phyloP scores from a whole-genome alignment of 2,113 vertebrate genomes.

The Sceloporus tristichus region DNA sequence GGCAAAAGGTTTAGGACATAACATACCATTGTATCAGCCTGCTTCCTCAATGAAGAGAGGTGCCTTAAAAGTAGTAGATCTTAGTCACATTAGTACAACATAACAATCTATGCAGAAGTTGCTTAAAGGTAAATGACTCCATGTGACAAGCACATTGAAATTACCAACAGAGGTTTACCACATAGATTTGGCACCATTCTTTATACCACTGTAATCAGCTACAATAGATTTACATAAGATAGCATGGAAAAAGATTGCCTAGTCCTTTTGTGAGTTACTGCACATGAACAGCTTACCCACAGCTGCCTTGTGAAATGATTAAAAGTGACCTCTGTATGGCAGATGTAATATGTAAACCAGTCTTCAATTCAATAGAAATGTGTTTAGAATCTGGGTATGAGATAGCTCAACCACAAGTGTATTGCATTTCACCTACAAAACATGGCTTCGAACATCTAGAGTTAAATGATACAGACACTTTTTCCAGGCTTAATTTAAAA shows the following conservation, averaged over 20 bases:
- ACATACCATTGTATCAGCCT: too few species aligned
- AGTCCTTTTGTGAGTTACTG: neutral
- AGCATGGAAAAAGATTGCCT: neutral
- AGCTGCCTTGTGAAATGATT: conserved; percentile 14
- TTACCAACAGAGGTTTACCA: neutral
- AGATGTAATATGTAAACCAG: conserved; percentile 19
- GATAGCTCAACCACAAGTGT: conserved; percentile 6
- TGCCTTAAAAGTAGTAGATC: too few species aligned
- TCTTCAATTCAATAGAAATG: conserved; percentile 1
- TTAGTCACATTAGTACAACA: too few species aligned
- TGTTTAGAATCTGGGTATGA: conserved; percentile 16
- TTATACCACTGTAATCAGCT: neutral
- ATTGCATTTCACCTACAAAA: conserved; percentile 14
- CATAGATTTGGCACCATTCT: neutral
- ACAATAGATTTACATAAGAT: neutral
- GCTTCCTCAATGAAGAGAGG: too few species aligned
- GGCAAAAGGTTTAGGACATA: too few species aligned
- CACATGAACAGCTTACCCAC: neutral
- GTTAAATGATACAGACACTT: neutral
- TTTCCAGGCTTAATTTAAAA: conserved; percentile 8
- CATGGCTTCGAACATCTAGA: neutral
- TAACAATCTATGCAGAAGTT: too few species aligned
- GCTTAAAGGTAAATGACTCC: too few species aligned
- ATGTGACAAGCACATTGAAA: neutral
- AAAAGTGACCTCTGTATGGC: conserved; percentile 15